These are phyloP conservation scores for Acromyrmex echinatior DNA, from an alignment of 1,140 invertebrate species.

Conservation along the genomic window DNA sequence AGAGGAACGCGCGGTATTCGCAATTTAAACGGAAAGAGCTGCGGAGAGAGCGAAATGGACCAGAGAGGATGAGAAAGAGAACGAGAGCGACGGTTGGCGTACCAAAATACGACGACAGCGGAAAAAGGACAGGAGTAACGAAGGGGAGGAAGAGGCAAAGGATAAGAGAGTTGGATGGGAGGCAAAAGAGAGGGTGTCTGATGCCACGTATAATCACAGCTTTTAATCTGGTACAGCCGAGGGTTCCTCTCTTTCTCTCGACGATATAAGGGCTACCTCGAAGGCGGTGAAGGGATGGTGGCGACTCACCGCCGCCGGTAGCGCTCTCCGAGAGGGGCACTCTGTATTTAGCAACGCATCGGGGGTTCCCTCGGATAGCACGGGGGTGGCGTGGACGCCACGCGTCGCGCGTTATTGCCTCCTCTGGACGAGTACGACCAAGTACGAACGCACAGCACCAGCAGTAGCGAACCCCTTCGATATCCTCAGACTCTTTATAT, in stretches of 20 bases:
- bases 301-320: conserved; percentile 15
- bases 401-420: conserved; percentile 82
- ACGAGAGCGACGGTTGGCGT: conserved; percentile 15
- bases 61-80: background rate
- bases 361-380: conserved; percentile 72
- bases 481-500: conserved; percentile 48
- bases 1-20: conserved; percentile 82
- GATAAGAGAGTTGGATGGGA: conserved; percentile 28
- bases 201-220: conserved; percentile 73
- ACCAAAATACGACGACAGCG: conserved; percentile 48
- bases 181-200: conserved; percentile 21
- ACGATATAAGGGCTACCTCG: conserved; percentile 46
- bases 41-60: conserved; percentile 48
- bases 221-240: conserved; percentile 73
- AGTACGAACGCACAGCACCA: conserved; percentile 37
- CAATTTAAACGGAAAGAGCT: conserved; percentile 79
- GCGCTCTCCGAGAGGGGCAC: conserved; percentile 47
- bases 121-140: conserved; percentile 20
- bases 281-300: conserved; percentile 58
- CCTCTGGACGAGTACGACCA: conserved; percentile 43
- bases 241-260: conserved; percentile 54
- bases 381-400: conserved; percentile 75
- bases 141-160: conserved; percentile 12
- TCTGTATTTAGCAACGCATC: conserved; percentile 78
- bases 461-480: conserved; percentile 22